A percentile compares a stretch with the other conserved stretches of the same genome.
phyloP scores from a whole-genome alignment of 2,113 vertebrate genomes.

The Pelobates fuscus region DNA sequence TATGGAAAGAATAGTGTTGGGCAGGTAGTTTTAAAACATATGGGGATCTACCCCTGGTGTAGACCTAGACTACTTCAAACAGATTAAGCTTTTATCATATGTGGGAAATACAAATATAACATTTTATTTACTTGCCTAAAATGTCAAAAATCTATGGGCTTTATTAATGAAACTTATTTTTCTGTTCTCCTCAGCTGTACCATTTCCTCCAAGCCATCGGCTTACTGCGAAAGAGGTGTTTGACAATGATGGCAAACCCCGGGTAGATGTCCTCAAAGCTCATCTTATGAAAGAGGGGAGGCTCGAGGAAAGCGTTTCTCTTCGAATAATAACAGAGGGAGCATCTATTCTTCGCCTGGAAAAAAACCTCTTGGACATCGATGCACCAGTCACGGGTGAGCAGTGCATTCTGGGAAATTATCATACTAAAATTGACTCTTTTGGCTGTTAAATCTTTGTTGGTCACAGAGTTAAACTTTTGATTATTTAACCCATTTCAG shows the following conservation, averaged over 20 bases:
- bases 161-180: background rate
- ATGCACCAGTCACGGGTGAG: constrained; percentile 96
- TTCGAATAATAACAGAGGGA: constrained; percentile 93
- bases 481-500: too few species aligned
- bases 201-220: constrained; percentile 95
- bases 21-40: too few species aligned
- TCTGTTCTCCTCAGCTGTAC: constrained; percentile 79
- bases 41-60: too few species aligned
- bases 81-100: too few species aligned
- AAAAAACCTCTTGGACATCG: constrained; percentile 97
- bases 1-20: too few species aligned
- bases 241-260: constrained; percentile 93
- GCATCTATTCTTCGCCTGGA: constrained; percentile 90
- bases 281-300: constrained; percentile 98
- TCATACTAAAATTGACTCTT: too few species aligned
- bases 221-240: constrained; percentile 98
- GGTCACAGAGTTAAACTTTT: too few species aligned
- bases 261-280: constrained; percentile 96
- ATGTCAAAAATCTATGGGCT: too few species aligned
- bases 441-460: background rate
- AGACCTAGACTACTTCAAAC: too few species aligned
- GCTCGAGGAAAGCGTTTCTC: constrained; percentile 90
- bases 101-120: too few species aligned
- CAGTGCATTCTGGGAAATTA: constrained; percentile 4
- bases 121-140: too few species aligned